Base-by-base conservation (phyloP, 2,797 vertebrate genomes). In the Falco novaeseelandiae region DNA sequence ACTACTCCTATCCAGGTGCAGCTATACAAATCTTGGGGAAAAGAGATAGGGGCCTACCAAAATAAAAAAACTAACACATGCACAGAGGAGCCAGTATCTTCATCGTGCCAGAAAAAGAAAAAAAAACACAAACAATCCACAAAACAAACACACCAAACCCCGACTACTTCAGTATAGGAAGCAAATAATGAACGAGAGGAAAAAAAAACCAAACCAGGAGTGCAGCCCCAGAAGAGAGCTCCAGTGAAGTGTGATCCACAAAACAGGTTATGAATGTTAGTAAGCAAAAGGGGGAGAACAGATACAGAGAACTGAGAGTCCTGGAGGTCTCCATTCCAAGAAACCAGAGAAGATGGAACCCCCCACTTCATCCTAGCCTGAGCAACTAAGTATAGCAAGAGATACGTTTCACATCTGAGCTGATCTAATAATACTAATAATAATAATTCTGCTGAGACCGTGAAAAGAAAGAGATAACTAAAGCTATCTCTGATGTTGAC, bases 401-500 rank as follows among this genome's bases (percentile, higher is more conserved):
- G 38, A 7, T 32, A 25, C 44, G 58, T 72, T 92, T 62, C 2
- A 8, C 46, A 65, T 87, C 76, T 67, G 74, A 88, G 72, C 58
- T 95, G 55, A 78, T 83, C 79, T 44, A 81, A 58, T 3, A 13
- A 58, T 3, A 13, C 32, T 66, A 38, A 38, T 38, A 38, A 38
- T 57, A 76, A 2, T n/a, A 76, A 58, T 65, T 77, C 71, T 88
- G 61, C 83, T 88, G 89, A 95, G 76, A 81, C 23, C 34, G 30
- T 30, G 48, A 42, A 23, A 89, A 81, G 29, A 74, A 18, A 34
- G 8, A 71, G 67, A 61, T 55, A 89, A 74, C 69, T 52, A 73
- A 61, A n/a, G 51, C 18, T 55, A 52, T 26, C 63, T 94, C 72
- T 91, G 69, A 87, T 89, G 84, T 87, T 87, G 94, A 73, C 20